Evolutionary conservation across 2,113 vertebrate species (phyloP).

Genomic region (Bettongia penicillata): DNA sequence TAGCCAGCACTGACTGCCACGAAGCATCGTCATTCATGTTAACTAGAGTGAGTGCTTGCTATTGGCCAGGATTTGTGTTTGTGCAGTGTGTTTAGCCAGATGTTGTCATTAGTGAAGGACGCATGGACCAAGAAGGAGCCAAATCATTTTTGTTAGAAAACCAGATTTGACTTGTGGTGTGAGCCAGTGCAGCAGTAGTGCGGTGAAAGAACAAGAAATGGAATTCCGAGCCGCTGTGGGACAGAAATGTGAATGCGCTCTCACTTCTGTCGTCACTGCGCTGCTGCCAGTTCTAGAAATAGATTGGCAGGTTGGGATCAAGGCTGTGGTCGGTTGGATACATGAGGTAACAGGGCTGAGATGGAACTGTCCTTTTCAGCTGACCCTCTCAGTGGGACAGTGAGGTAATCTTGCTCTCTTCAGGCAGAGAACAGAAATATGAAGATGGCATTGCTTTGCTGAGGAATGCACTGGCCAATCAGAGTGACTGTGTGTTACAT

Average conservation of each 20-base stretch:
- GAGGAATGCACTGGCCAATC: slow-evolving; percentile 95
- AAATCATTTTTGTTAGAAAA: background rate
- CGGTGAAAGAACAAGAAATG: background rate
- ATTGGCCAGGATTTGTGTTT: background rate
- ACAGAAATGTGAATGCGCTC: background rate
- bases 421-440: slow-evolving; percentile 97
- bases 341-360: background rate
- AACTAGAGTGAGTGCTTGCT: background rate
- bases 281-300: background rate
- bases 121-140: background rate
- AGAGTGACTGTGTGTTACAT: slow-evolving; percentile 97
- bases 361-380: slow-evolving; percentile 3
- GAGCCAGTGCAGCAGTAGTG: background rate
- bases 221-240: background rate
- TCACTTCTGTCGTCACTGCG: background rate
- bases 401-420: slow-evolving; percentile 45
- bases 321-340: background rate
- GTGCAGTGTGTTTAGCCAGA: background rate
- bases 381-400: background rate
- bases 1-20: background rate
- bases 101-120: background rate
- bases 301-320: background rate
- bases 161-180: slow-evolving; percentile 48
- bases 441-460: slow-evolving; percentile 96
- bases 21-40: background rate